Evolutionary conservation across 2,888 invertebrate genomes (phyloP), one percentile per base, ranked within the genome.

Genomic region (Criorhina ranunculi): DNA sequence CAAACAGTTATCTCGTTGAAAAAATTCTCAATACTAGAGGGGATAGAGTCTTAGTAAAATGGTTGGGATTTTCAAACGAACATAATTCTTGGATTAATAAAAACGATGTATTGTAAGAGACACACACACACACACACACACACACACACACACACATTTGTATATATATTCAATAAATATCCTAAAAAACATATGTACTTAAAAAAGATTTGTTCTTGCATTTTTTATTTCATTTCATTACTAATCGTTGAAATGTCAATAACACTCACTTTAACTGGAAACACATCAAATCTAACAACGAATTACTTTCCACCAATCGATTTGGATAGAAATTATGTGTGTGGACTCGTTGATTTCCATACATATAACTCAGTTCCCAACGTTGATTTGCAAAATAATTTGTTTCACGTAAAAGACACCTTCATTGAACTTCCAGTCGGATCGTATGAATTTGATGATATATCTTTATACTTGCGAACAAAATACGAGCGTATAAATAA

Each of bases 401-500:
- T 88, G 66, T 89, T 91, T 87, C 87, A 88, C 70, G n/a, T n/a
- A n/a, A n/a, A n/a, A n/a, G 44, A 88, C 37, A 62, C 88, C 69
- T 78, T 81, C 24, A 66, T 89, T 17, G 81, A 64, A 40, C 87
- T 90, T 60, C 89, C 89, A 29, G 85, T 80, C 4, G 89, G 90
- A 8, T 88, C 89, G n/a, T 90, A 90, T 83, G 89, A 90, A 87
- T 86, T 90, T 24, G 86, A 87, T 15, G 88, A 89, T 87, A 87
- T 90, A 31, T 82, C 87, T 35, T 9, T 55, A 8, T 66, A 57
- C 12, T 46, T 75, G 7, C 69, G 11, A 35, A 12, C 7, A 44
- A 57, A 66, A 57, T 37, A 46, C 2, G 31, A 53, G 15, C 5
- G 8, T 2, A 24, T 35, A 15, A 59, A 59, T 29, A 31, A 46